Evolutionary conservation across 2,113 vertebrate species (phyloP).

Genomic region (Stercorarius parasiticus): DNA sequence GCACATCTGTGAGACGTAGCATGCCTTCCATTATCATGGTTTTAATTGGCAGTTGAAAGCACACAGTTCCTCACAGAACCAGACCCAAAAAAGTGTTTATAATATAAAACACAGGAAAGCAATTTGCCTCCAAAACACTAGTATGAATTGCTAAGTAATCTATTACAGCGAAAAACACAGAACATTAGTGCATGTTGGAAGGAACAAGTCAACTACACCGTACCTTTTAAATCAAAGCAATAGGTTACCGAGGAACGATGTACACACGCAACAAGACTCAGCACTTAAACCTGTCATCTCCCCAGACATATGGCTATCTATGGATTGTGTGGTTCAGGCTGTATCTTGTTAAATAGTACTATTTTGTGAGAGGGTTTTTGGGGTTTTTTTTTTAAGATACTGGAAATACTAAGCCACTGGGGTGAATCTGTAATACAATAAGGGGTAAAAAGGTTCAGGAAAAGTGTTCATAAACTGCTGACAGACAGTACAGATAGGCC

Average conservation of each 20-base stretch:
- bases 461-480: conserved; percentile 53
- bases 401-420: conserved; percentile 21
- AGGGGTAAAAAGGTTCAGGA: neutral
- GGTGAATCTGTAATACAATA: conserved; percentile 20
- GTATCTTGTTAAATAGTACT: conserved; percentile 13
- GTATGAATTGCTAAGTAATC: conserved; percentile 17
- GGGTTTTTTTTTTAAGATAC: neutral
- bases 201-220: neutral
- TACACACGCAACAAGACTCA: conserved; percentile 8
- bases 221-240: conserved; percentile 35
- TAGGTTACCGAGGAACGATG: neutral
- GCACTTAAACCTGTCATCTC: conserved; percentile 37
- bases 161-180: neutral
- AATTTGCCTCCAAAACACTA: conserved; percentile 29
- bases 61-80: neutral
- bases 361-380: neutral
- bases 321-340: neutral
- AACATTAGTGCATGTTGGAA: neutral
- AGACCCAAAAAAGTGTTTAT: conserved; percentile 28
- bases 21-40: neutral
- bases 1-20: neutral
- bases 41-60: conserved; percentile 17
- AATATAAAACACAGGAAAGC: conserved; percentile 37
- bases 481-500: neutral
- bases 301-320: neutral